Conservation (phyloP, 2,113 vertebrate species). For the Athene cunicularia region DNA sequence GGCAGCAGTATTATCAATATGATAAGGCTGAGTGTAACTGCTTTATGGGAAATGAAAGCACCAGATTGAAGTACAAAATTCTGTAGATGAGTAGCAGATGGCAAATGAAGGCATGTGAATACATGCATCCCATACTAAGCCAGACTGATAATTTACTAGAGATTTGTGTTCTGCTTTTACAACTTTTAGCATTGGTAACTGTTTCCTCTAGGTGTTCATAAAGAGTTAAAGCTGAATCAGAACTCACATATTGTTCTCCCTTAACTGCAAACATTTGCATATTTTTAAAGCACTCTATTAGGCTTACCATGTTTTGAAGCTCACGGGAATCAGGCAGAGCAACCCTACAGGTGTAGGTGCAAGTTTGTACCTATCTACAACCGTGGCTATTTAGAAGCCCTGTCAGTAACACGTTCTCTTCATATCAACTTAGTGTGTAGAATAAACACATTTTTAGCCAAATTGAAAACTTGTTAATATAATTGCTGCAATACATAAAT, state of each 20-base stretch:
- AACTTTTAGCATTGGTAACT: background rate
- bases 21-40: background rate
- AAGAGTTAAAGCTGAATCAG: slow-evolving; percentile 15
- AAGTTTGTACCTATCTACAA: background rate
- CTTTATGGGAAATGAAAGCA: slow-evolving; percentile 7
- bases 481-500: background rate
- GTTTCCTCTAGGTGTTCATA: background rate
- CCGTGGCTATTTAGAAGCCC: background rate
- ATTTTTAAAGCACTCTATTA: background rate
- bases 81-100: slow-evolving; percentile 58
- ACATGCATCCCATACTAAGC: slow-evolving; percentile 12
- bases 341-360: background rate
- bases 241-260: background rate
- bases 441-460: background rate
- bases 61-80: slow-evolving; percentile 21
- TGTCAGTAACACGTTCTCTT: background rate
- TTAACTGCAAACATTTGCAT: background rate
- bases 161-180: background rate
- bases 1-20: background rate
- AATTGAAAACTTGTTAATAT: background rate
- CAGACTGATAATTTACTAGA: background rate
- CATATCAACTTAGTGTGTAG: background rate
- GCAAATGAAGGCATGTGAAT: slow-evolving; percentile 51
- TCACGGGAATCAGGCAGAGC: background rate
- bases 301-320: background rate